Conservation (phyloP, 2,888 invertebrate genomes). For the Gymnocheta viridis region DNA sequence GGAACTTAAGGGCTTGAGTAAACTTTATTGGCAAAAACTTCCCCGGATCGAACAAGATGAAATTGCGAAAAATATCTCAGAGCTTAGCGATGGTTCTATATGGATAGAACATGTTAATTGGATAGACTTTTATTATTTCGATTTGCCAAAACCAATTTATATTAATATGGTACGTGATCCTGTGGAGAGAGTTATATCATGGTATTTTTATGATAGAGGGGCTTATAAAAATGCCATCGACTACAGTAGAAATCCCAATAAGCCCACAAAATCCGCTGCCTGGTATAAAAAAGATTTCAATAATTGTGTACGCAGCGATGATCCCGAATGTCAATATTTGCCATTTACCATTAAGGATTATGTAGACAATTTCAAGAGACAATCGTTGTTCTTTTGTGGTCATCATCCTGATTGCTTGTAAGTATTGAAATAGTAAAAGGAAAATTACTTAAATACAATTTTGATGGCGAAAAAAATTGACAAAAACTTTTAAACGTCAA, state of each 20-base stretch:
- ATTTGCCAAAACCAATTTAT: conserved; percentile 90
- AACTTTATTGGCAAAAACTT: conserved; percentile 60
- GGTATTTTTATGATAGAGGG: conserved; percentile 93
- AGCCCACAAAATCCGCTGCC: conserved; percentile 75
- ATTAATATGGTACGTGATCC: conserved; percentile 93
- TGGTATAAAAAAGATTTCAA: conserved; percentile 86
- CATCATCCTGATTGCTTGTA: conserved; percentile 91
- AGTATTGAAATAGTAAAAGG: conserved; percentile 76
- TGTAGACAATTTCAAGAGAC: conserved; percentile 86
- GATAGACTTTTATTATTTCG: conserved; percentile 91
- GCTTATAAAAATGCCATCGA: conserved; percentile 90
- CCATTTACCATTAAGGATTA: conserved; percentile 90
- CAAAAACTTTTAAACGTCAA: neutral
- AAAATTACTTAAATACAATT: neutral
- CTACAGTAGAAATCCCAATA: conserved; percentile 89
- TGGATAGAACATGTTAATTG: conserved; percentile 94
- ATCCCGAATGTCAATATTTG: conserved; percentile 86
- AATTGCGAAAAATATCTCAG: conserved; percentile 85
- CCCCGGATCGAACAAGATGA: conserved; percentile 88
- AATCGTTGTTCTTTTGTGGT: conserved; percentile 87
- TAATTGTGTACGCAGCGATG: conserved; percentile 89
- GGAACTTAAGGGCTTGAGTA: conserved; percentile 82
- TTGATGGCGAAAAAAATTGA: neutral
- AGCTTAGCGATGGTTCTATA: conserved; percentile 88
- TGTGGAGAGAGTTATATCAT: conserved; percentile 92